These are phyloP conservation scores for Abscondita cerata DNA, from an alignment of 2,888 invertebrate species.

Conservation along the genomic window DNA sequence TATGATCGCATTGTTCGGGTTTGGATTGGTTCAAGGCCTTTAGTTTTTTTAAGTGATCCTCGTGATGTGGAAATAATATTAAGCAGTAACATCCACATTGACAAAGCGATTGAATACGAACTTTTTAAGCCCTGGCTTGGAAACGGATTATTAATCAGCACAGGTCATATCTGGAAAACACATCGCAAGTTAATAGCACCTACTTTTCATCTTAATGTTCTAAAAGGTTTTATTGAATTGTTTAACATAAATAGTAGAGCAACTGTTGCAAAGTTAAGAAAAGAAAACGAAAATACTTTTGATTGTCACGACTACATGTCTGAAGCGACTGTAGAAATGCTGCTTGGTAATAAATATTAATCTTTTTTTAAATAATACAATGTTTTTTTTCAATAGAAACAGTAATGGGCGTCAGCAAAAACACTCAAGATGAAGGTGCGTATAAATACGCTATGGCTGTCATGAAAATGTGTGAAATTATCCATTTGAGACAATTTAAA, in stretches of 20 bases:
- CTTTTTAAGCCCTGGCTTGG: constrained; percentile 87
- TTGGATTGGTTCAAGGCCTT: constrained; percentile 79
- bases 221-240: constrained; percentile 63
- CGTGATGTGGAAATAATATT: constrained; percentile 79
- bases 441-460: constrained; percentile 65
- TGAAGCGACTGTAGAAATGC: constrained; percentile 61
- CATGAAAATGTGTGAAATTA: constrained; percentile 65
- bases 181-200: constrained; percentile 64
- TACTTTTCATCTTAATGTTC: constrained; percentile 61
- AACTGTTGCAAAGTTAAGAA: constrained; percentile 54
- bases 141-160: constrained; percentile 80
- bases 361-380: background rate
- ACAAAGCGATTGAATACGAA: constrained; percentile 79
- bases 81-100: constrained; percentile 80
- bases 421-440: constrained; percentile 59
- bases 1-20: constrained; percentile 64
- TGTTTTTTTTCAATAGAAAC: constrained; percentile 55
- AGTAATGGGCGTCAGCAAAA: constrained; percentile 63
- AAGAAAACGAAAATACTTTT: constrained; percentile 58
- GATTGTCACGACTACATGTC: constrained; percentile 63
- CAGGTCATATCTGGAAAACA: constrained; percentile 65
- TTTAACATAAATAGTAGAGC: constrained; percentile 60
- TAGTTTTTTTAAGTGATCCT: constrained; percentile 78
- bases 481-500: constrained; percentile 62
- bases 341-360: constrained; percentile 50